These are phyloP conservation scores for Aldabrachelys gigantea DNA, from an alignment of 2,113 vertebrate genomes.

Conservation along the genomic window DNA sequence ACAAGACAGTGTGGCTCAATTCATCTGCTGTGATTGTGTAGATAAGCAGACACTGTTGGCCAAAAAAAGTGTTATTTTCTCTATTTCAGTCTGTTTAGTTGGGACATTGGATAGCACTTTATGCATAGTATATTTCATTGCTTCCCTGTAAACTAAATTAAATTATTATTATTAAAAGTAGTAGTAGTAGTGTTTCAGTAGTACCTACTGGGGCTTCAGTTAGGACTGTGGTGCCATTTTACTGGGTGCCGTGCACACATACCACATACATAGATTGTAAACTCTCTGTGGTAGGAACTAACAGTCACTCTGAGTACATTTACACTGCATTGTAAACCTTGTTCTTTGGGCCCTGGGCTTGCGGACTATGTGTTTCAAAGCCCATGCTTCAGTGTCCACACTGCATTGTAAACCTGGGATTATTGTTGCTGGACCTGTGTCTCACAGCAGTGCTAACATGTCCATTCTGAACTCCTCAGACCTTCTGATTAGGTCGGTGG, in stretches of 20 bases:
- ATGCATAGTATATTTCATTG: neutral
- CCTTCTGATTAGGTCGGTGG: neutral
- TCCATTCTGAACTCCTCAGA: neutral
- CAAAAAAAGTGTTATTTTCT: neutral
- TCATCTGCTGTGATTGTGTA: neutral
- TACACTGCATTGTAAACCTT: neutral
- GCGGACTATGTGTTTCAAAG: neutral
- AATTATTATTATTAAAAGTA: neutral
- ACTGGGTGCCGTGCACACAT: neutral
- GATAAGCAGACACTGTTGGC: neutral
- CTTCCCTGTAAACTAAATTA: neutral
- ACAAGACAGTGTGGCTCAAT: neutral
- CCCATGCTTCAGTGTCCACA: neutral
- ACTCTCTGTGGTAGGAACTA: neutral
- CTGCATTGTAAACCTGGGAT: neutral
- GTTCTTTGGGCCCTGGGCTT: neutral
- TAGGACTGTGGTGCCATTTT: neutral
- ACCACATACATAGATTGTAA: neutral
- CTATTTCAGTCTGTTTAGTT: neutral
- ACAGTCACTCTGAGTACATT: neutral
- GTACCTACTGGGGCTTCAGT: neutral
- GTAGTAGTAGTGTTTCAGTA: neutral
- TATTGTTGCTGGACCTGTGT: no score
- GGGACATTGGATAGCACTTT: neutral
- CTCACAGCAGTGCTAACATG: neutral